Evolutionary conservation across 1,140 invertebrate genomes (phyloP).

Genomic region (Sinella curviseta): DNA sequence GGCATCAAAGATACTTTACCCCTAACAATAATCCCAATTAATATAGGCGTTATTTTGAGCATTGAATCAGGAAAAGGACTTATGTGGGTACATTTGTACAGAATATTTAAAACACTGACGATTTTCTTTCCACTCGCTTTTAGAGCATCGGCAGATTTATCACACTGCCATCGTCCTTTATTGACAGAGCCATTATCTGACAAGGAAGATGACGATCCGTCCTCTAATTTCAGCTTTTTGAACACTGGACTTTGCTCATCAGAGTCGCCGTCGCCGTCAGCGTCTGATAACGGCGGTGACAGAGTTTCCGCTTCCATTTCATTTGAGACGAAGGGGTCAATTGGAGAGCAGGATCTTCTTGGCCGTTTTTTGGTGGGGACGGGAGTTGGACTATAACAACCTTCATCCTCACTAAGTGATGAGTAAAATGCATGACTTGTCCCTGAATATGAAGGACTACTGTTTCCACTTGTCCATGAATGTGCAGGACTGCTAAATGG

Average conservation of each 20-base stretch:
- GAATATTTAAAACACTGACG: slow-evolving; percentile 22
- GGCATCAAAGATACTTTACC: slow-evolving; percentile 26
- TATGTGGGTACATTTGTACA: slow-evolving; percentile 25
- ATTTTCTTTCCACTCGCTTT: slow-evolving; percentile 34
- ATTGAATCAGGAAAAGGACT: slow-evolving; percentile 12
- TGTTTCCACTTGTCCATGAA: background rate
- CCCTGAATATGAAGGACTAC: slow-evolving; percentile 1
- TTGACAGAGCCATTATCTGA: background rate
- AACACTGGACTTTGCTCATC: background rate
- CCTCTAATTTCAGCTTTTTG: background rate
- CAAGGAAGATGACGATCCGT: background rate
- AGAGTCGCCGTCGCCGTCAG: background rate
- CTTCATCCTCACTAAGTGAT: slow-evolving; percentile 15
- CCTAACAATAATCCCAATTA: slow-evolving; percentile 25
- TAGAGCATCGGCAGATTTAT: background rate
- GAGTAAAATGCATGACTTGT: background rate
- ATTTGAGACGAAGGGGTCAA: background rate
- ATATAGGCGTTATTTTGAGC: background rate
- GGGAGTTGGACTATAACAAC: slow-evolving; percentile 1
- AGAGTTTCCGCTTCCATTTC: background rate
- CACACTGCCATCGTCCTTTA: too few relatives aligned
- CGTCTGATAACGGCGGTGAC: background rate
- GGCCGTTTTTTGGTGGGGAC: background rate
- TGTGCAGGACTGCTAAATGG: slow-evolving; percentile 6
- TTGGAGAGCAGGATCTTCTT: background rate